A percentile compares a stretch with the other conserved stretches of the same genome.
Evolutionary conservation across 1,140 invertebrate species (phyloP).

Genomic region (Diorhabda elongata): DNA sequence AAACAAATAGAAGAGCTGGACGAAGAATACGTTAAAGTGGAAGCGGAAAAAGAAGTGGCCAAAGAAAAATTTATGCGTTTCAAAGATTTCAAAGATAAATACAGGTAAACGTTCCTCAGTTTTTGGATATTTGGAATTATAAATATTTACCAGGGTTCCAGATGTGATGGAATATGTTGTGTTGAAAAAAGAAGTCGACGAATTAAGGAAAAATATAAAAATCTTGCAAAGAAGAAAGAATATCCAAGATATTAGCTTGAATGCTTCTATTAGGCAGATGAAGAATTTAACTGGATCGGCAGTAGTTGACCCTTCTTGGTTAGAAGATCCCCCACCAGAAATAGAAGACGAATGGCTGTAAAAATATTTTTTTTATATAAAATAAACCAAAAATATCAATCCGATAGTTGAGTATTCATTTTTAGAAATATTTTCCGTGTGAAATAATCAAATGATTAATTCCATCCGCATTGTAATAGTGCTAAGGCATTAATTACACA

Average conservation of each 20-base stretch:
- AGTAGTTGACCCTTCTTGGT: constrained; percentile 29
- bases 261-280: constrained; percentile 34
- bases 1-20: constrained; percentile 29
- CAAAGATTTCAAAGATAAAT: constrained; percentile 26
- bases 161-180: constrained; percentile 54
- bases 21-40: constrained; percentile 26
- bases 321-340: constrained; percentile 21
- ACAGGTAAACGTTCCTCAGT: neutral
- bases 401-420: neutral
- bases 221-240: constrained; percentile 49
- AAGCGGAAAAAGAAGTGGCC: constrained; percentile 27
- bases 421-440: neutral
- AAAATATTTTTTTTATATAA: too few species aligned
- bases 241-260: constrained; percentile 43
- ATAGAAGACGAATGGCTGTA: neutral
- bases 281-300: constrained; percentile 34
- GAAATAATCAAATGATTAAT: neutral
- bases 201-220: constrained; percentile 51
- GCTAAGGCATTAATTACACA: neutral
- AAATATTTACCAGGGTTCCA: constrained; percentile 43
- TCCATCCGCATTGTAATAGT: neutral
- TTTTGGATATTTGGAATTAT: neutral
- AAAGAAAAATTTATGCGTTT: constrained; percentile 31
- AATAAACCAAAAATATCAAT: too few species aligned
- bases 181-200: constrained; percentile 50